Evolutionary conservation across 2,113 vertebrate species (phyloP).

Genomic region (Microtus montanus): DNA sequence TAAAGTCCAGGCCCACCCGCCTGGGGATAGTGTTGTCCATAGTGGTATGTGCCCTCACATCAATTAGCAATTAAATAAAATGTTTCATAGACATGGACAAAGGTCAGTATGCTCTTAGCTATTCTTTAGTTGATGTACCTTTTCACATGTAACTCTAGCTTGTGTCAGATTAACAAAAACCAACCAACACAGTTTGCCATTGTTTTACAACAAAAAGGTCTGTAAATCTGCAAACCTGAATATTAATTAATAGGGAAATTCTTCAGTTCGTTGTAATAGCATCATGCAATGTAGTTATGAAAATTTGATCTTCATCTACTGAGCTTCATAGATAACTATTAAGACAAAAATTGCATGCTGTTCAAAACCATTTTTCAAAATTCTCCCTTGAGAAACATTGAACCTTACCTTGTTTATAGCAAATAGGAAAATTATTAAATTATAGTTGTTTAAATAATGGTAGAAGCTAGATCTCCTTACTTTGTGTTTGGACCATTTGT

Average conservation of each 20-base stretch:
- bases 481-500: background rate
- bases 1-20: background rate
- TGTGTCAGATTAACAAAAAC: background rate
- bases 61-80: background rate
- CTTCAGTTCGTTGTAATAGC: background rate
- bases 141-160: background rate
- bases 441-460: constrained; percentile 37
- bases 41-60: background rate
- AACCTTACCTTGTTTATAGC: constrained; percentile 3
- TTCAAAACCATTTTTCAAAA: constrained; percentile 24
- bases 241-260: background rate
- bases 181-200: background rate
- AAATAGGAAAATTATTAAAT: constrained; percentile 42
- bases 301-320: background rate
- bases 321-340: constrained; percentile 9
- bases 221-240: background rate
- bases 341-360: background rate
- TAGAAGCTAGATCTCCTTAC: background rate
- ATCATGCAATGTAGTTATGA: background rate
- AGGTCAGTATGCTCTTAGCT: background rate
- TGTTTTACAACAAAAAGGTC: background rate
- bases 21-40: background rate
- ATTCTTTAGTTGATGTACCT: background rate
- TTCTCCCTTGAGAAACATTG: constrained; percentile 9
- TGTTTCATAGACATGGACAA: background rate